Evolutionary conservation across 2,113 vertebrate genomes (phyloP).

Genomic region (Oriolus oriolus): DNA sequence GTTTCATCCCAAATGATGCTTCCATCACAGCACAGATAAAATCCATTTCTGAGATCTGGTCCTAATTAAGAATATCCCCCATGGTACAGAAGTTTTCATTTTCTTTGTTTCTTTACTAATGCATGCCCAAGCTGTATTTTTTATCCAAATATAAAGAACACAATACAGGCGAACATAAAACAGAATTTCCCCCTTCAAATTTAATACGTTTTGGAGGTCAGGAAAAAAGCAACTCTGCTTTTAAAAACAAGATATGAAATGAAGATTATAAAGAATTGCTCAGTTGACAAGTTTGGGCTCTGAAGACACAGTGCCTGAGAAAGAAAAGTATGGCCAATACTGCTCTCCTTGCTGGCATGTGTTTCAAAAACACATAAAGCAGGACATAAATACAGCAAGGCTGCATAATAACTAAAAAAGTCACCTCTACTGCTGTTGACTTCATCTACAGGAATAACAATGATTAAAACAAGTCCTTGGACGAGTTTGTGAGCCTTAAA

Average conservation of each 20-base stretch:
- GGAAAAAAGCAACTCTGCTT: neutral
- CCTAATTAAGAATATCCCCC: neutral
- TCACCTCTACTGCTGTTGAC: neutral
- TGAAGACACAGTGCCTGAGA: neutral
- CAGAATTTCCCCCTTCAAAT: neutral
- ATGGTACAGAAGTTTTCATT: rapidly evolving
- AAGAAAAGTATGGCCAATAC: neutral
- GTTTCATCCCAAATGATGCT: neutral
- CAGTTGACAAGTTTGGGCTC: neutral
- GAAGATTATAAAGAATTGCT: neutral
- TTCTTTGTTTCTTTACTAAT: neutral
- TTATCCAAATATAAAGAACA: neutral
- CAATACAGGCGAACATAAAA: neutral
- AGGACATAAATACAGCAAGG: neutral
- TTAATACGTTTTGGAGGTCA: neutral
- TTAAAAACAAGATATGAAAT: neutral
- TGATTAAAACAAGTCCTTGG: neutral
- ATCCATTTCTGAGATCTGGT: neutral
- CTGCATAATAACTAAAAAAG: neutral
- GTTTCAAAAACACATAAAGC: neutral
- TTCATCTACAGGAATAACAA: neutral
- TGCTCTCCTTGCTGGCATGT: neutral
- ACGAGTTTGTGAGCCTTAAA: neutral
- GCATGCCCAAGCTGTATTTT: neutral
- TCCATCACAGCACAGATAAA: neutral